A percentile compares a stretch with the other conserved stretches of the same genome.
These are phyloP conservation scores for Drosophila melanogaster DNA, from an alignment of 1,140 invertebrate genomes.

Conservation along the genomic window DNA sequence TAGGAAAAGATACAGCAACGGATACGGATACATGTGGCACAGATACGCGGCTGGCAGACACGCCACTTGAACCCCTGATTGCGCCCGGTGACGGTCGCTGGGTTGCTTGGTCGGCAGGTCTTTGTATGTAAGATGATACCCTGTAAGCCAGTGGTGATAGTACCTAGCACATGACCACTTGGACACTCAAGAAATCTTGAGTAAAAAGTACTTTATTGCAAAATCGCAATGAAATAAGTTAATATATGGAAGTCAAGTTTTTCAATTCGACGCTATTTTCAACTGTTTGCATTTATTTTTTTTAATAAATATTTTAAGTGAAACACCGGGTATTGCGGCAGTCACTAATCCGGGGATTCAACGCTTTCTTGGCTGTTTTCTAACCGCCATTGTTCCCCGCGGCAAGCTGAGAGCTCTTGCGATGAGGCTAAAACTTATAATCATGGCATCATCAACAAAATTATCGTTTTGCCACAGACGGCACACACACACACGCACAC, in stretches of 20 bases:
- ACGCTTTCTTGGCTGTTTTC: background rate
- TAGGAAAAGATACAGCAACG: slow-evolving; percentile 68
- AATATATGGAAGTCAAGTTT: too few relatives aligned
- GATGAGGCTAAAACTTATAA: slow-evolving; percentile 70
- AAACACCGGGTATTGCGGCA: background rate
- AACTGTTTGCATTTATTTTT: too few relatives aligned
- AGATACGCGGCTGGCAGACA: slow-evolving; percentile 43
- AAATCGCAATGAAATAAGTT: background rate
- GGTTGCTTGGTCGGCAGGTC: slow-evolving; percentile 1
- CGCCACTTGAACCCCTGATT: slow-evolving; percentile 67
- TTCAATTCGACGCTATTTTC: too few relatives aligned
- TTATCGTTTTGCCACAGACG: slow-evolving; percentile 71
- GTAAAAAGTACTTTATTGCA: too few relatives aligned
- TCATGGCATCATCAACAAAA: slow-evolving; percentile 78
- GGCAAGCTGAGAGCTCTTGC: slow-evolving; percentile 42
- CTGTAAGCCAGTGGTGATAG: background rate
- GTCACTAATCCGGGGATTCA: background rate
- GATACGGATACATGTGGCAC: slow-evolving; percentile 34
- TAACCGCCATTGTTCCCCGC: slow-evolving; percentile 48
- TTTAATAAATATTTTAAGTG: background rate
- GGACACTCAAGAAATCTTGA: background rate
- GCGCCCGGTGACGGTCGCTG: slow-evolving; percentile 39
- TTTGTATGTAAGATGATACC: background rate
- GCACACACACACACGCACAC: slow-evolving; percentile 20
- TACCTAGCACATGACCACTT: too few relatives aligned